Conservation (phyloP, 2,888 invertebrate genomes). For the Netelia inedita region DNA sequence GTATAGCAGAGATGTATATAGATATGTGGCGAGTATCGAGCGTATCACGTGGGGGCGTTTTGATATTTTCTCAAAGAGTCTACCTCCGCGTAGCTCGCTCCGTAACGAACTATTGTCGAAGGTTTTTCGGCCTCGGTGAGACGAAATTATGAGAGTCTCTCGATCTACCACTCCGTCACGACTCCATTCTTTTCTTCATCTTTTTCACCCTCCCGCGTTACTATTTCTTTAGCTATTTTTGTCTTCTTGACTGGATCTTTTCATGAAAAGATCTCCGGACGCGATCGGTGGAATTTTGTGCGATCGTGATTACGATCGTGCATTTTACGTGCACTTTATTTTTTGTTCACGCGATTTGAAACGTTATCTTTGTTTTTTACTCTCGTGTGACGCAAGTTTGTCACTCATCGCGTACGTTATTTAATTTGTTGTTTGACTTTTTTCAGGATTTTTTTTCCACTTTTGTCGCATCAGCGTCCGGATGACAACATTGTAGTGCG, state of each 20-base stretch:
- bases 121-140: constrained; percentile 12
- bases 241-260: constrained; percentile 11
- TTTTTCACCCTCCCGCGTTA: constrained; percentile 62
- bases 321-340: constrained; percentile 2
- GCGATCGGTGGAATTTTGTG: constrained; percentile 26
- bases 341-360: background rate
- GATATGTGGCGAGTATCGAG: background rate
- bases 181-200: background rate
- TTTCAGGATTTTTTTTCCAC: background rate
- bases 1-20: background rate
- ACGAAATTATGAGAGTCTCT: constrained; percentile 9
- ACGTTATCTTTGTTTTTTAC: background rate
- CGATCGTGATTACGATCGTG: constrained; percentile 36
- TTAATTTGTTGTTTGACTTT: background rate
- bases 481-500: too few relatives aligned
- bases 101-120: constrained; percentile 74
- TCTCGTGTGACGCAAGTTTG: background rate
- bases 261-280: constrained; percentile 7
- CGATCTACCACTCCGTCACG: constrained; percentile 15
- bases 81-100: background rate
- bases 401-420: background rate
- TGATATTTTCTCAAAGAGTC: background rate
- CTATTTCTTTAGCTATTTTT: constrained; percentile 43
- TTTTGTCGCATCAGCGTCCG: too few relatives aligned
- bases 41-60: constrained; percentile 1